Evolutionary conservation across 2,888 invertebrate genomes (phyloP).

Genomic region (Dicycla oo): DNA sequence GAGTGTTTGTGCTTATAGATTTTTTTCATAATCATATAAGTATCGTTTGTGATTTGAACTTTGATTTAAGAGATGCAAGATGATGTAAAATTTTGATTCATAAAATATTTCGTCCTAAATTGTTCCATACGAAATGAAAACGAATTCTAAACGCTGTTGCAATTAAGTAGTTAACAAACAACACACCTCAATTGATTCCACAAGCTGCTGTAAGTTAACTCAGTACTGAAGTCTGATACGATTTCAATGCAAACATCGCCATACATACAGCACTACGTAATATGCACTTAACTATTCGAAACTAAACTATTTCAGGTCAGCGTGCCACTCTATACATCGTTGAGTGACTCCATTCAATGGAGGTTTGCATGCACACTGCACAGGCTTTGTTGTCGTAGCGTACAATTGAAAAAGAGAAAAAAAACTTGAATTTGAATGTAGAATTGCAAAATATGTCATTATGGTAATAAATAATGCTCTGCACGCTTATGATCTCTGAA

Average conservation of each 20-base stretch:
- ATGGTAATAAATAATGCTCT: conserved; percentile 17
- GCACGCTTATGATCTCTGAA: conserved; percentile 16
- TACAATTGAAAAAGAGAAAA: conserved; percentile 45
- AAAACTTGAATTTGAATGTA: conserved; percentile 42
- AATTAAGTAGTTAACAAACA: conserved; percentile 15
- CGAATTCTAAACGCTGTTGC: not conserved
- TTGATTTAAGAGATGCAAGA: not conserved
- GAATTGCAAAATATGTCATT: conserved; percentile 38
- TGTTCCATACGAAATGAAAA: not conserved
- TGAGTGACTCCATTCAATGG: conserved; percentile 55
- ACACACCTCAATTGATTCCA: conserved; percentile 11
- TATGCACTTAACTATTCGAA: conserved; percentile 47
- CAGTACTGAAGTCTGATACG: conserved; percentile 17
- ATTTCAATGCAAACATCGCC: conserved; percentile 39
- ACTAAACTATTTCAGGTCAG: conserved; percentile 61
- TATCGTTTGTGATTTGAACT: not conserved
- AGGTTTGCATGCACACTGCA: conserved; percentile 47
- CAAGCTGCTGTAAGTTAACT: conserved; percentile 22
- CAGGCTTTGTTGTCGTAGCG: conserved; percentile 44
- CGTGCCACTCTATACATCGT: conserved; percentile 53
- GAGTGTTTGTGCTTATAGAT: not conserved
- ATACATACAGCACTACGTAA: conserved; percentile 34
- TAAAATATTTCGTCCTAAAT: not conserved
- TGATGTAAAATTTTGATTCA: not conserved
- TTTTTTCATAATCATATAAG: not conserved